These are phyloP conservation scores for Paedocypris micromegethes DNA, from an alignment of 2,797 vertebrate genomes.

Conservation along the genomic window DNA sequence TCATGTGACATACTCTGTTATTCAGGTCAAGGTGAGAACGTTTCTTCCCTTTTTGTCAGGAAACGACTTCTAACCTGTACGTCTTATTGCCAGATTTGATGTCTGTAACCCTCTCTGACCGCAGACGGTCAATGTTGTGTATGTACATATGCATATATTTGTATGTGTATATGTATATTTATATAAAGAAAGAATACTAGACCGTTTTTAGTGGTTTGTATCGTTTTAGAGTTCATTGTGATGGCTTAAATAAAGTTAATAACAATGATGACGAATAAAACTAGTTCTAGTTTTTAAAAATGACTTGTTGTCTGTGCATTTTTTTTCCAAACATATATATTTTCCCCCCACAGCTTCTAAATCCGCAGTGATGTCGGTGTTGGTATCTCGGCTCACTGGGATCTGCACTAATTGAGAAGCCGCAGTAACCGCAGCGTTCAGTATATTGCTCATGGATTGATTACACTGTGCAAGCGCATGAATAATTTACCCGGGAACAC, in stretches of 20 bases:
- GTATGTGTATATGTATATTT: slow-evolving; percentile 67
- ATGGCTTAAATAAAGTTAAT: slow-evolving; percentile 74
- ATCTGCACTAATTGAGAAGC: slow-evolving; percentile 10
- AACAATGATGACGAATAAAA: slow-evolving; percentile 75
- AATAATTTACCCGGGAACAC: slow-evolving; percentile 33
- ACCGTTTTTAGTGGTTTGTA: slow-evolving; percentile 78
- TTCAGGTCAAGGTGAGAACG: slow-evolving; percentile 60
- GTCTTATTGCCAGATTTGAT: slow-evolving; percentile 54
- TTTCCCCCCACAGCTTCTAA: background rate
- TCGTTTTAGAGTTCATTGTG: slow-evolving; percentile 83
- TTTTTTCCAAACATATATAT: background rate
- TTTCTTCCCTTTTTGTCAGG: slow-evolving; percentile 52
- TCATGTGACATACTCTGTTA: slow-evolving; percentile 40
- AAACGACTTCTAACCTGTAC: slow-evolving; percentile 53
- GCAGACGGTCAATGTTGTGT: slow-evolving; percentile 62
- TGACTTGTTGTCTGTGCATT: slow-evolving; percentile 42
- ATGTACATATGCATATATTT: slow-evolving; percentile 61
- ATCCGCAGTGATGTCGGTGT: background rate
- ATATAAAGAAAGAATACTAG: slow-evolving; percentile 61
- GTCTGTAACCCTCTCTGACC: slow-evolving; percentile 63
- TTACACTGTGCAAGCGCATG: slow-evolving; percentile 31
- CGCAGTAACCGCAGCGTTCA: slow-evolving; percentile 16
- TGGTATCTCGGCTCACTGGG: slow-evolving; percentile 7
- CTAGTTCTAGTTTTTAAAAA: slow-evolving; percentile 65
- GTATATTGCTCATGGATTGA: slow-evolving; percentile 35